Conservation (phyloP, 2,113 vertebrate species). For the Speoplatyrhinus poulsoni region DNA sequence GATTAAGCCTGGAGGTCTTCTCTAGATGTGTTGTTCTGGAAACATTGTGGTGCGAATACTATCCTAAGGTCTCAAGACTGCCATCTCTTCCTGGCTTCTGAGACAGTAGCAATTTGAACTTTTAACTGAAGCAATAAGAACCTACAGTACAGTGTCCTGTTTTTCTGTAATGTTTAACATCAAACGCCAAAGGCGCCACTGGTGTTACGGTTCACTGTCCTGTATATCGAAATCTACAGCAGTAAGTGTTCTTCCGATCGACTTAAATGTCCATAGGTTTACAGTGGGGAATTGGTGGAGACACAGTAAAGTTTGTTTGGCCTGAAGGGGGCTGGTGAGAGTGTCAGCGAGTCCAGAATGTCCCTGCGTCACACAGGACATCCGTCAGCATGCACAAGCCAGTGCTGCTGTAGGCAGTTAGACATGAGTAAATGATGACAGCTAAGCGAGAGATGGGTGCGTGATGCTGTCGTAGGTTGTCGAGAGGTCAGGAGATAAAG, state of each 20-base stretch:
- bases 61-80: neutral
- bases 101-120: conserved; percentile 1
- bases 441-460: no score
- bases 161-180: conserved; percentile 8
- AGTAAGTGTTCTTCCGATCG: neutral
- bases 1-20: neutral
- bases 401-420: no score
- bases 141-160: neutral
- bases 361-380: neutral
- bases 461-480: no score
- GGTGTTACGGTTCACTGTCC: neutral
- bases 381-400: no score
- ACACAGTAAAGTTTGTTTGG: neutral
- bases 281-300: neutral
- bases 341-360: neutral
- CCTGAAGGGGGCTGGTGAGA: neutral
- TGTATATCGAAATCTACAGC: neutral
- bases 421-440: no score
- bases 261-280: neutral
- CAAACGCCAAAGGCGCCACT: neutral
- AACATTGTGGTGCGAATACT: neutral
- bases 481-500: no score
- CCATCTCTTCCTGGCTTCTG: conserved; percentile 3
- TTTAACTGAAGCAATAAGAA: conserved; percentile 2
- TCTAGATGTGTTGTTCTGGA: neutral